phyloP scores from a whole-genome alignment of 2,888 invertebrate genomes.

The Nycteola revayana region DNA sequence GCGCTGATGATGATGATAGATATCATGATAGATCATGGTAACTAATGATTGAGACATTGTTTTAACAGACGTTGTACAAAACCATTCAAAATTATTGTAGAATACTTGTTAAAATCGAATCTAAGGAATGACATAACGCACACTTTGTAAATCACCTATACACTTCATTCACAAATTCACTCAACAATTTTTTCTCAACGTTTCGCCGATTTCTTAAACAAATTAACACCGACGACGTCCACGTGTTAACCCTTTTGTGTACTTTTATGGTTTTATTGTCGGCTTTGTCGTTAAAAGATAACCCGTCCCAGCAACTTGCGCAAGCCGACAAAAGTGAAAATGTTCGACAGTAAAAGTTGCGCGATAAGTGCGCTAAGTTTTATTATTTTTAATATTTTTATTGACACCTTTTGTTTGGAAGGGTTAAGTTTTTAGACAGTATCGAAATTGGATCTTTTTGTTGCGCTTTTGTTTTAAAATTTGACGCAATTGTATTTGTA shows the following conservation, averaged over 20 bases:
- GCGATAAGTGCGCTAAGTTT: conserved; percentile 35
- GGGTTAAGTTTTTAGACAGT: conserved; percentile 32
- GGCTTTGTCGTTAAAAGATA: conserved; percentile 43
- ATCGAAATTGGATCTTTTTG: conserved; percentile 1
- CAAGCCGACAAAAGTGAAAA: conserved; percentile 78
- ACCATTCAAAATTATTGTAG: no score
- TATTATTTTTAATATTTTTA: conserved; percentile 28
- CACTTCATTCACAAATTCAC: conserved; percentile 36
- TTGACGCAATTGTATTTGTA: not conserved
- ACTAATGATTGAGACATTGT: no score
- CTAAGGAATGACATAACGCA: no score
- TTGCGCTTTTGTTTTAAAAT: conserved; percentile 1
- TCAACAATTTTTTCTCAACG: conserved; percentile 25
- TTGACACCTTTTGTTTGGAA: conserved; percentile 34
- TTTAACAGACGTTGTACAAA: no score
- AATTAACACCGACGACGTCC: conserved; percentile 65
- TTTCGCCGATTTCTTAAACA: conserved; percentile 55
- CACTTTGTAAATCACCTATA: no score
- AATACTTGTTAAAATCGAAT: no score
- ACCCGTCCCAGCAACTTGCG: conserved; percentile 47
- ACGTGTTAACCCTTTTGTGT: conserved; percentile 72
- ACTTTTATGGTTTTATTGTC: conserved; percentile 61
- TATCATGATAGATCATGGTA: no score
- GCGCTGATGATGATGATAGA: no score
- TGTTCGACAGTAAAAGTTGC: conserved; percentile 61